Conservation (phyloP, 2,888 invertebrate species). For the Acronicta leporina region DNA sequence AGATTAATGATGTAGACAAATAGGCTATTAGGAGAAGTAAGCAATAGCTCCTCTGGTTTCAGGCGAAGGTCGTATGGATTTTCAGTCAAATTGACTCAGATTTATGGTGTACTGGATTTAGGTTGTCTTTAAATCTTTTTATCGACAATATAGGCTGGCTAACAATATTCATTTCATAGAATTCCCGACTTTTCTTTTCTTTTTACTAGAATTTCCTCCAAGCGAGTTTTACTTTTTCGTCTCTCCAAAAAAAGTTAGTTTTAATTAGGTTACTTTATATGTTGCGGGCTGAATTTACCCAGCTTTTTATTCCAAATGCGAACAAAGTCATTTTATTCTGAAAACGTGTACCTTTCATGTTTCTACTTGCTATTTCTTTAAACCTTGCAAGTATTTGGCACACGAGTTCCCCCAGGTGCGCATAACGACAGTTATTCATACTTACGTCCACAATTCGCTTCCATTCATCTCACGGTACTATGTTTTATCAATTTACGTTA, state of each 20-base stretch:
- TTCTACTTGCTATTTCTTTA: constrained; percentile 7
- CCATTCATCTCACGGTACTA: constrained; percentile 40
- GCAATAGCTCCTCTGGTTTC: constrained; percentile 9
- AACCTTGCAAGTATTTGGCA: constrained; percentile 11
- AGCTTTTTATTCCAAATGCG: constrained; percentile 15
- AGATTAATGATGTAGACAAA: constrained; percentile 50
- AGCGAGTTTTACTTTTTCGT: background rate
- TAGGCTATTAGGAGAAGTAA: constrained; percentile 43
- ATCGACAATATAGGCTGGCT: constrained; percentile 13
- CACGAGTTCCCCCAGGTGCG: constrained; percentile 23
- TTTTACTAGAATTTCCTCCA: background rate
- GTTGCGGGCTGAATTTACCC: constrained; percentile 8
- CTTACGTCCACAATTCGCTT: constrained; percentile 21
- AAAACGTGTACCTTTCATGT: constrained; percentile 12
- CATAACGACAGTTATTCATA: constrained; percentile 19
- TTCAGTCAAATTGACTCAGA: constrained; percentile 22
- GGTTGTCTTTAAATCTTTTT: constrained; percentile 17
- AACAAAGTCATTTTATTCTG: constrained; percentile 19
- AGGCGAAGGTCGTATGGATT: constrained; percentile 20
- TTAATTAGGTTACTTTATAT: constrained; percentile 31
- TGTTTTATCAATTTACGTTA: constrained; percentile 53
- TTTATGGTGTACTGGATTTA: constrained; percentile 13
- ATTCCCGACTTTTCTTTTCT: background rate
- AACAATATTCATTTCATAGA: background rate
- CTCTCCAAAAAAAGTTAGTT: constrained; percentile 7